Conservation (phyloP, 2,888 invertebrate genomes). For the Synanthedon vespiformis region DNA sequence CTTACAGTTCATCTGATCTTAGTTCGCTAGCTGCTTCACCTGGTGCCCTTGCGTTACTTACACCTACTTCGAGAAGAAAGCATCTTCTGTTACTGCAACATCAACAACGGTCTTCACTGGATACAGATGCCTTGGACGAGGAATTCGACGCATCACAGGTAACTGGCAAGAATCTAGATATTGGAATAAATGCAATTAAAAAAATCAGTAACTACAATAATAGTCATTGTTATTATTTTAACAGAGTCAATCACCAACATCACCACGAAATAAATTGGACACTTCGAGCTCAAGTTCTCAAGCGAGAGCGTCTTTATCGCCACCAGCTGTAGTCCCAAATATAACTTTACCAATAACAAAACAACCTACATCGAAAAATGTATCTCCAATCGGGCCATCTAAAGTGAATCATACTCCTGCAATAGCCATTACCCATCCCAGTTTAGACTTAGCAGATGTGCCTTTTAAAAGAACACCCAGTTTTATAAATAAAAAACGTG, state of each 20-base stretch:
- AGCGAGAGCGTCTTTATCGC: slow-evolving; percentile 50
- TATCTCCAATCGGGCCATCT: slow-evolving; percentile 31
- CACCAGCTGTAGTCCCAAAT: slow-evolving; percentile 59
- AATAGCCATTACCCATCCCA: slow-evolving; percentile 71
- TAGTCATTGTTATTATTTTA: slow-evolving; percentile 8
- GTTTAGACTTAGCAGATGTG: slow-evolving; percentile 58
- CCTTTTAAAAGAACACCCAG: slow-evolving; percentile 62
- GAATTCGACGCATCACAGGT: slow-evolving; percentile 75
- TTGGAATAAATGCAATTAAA: not conserved
- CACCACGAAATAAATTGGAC: slow-evolving; percentile 64
- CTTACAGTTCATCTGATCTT: slow-evolving; percentile 58
- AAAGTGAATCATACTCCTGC: slow-evolving; percentile 61
- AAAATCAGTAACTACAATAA: not conserved
- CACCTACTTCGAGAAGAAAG: slow-evolving; percentile 83
- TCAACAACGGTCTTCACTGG: slow-evolving; percentile 87
- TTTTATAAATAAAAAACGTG: slow-evolving; percentile 63
- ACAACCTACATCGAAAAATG: slow-evolving; percentile 51
- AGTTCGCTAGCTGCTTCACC: slow-evolving; percentile 66
- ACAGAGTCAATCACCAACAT: slow-evolving; percentile 65
- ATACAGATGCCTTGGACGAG: slow-evolving; percentile 84
- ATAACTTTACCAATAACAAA: slow-evolving; percentile 56
- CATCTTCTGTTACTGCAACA: slow-evolving; percentile 83
- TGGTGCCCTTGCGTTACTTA: slow-evolving; percentile 73
- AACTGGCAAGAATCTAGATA: slow-evolving; percentile 8
- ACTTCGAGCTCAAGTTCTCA: slow-evolving; percentile 44